phyloP scores from a whole-genome alignment of 2,888 invertebrate species.

The Scaptomyza reducta region DNA sequence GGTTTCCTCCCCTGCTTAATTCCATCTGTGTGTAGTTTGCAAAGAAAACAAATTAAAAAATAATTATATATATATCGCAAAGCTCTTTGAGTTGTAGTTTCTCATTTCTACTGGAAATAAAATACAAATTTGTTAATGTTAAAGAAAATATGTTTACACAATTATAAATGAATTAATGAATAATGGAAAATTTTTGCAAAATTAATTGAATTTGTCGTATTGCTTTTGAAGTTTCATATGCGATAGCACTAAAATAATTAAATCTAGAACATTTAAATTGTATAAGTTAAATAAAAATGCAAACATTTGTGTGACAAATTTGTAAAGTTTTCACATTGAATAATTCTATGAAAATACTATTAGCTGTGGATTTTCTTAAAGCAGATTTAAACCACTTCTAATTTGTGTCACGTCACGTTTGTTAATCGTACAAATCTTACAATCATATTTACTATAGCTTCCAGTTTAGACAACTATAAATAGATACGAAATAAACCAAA shows the following conservation, averaged over 20 bases:
- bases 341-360: no score
- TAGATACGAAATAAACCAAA: background rate
- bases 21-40: constrained; percentile 69
- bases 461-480: background rate
- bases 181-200: background rate
- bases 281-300: background rate
- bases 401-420: background rate
- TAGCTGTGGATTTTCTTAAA: background rate
- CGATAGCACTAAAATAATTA: no score
- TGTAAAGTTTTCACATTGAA: no score
- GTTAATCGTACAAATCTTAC: constrained; percentile 1
- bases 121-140: background rate
- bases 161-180: background rate
- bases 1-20: constrained; percentile 67
- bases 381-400: background rate
- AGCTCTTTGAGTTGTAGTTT: constrained; percentile 2
- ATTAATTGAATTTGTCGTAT: background rate
- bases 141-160: background rate
- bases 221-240: background rate
- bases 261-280: no score
- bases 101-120: constrained; percentile 20
- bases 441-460: background rate
- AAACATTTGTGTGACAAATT: background rate
- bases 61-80: constrained; percentile 15
- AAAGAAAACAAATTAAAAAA: constrained; percentile 34